Evolutionary conservation across 2,797 vertebrate species (phyloP), one percentile per base, ranked within the genome.

Genomic region (Podargus strigoides): DNA sequence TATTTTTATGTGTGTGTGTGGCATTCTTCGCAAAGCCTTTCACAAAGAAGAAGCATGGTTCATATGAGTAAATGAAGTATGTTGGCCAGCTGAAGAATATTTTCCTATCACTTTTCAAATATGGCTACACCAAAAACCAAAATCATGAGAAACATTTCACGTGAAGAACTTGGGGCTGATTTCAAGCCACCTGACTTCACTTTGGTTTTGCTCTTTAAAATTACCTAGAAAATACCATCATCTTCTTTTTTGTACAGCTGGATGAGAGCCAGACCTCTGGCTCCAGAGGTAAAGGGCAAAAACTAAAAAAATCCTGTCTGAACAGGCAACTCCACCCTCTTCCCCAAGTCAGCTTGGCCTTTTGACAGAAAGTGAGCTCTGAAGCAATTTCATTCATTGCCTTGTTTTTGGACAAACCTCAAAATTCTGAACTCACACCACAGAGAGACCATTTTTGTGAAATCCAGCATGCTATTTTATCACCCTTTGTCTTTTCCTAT

Each of bases 231-330:
- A 98, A 97, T 95, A 95, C 96, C 97, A 97, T 97, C 97, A 97
- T 97, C 96, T 93, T 97, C 89, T 95, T 96, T 34, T 92, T 95
- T 63, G 49, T 90, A 94, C 64, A 62, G 94, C 96, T 98, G 98
- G 98, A 97, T 84, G 79, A 50, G 85, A 96, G 98, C 98, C 98
- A 98, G 97, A 97, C 97, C 98, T 97, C 98, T 98, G 98, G 98
- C 98, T 98, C 98, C 98, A 98, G 98, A 98, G 98, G 98, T 97
- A 98, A 98, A 98, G 97, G 98, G 98, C 98, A 98, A 97, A 97
- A 97, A 92, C 97, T 97, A 97, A 98, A 98, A 94, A 95, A 98
- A 97, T 98, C 98, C 94, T 97, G 97, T 98, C 98, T 98, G 97
- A 98, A 97, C 97, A 98, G 96, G 97, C 98, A 96, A 84, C 98